These are phyloP conservation scores for Garrulus glandarius DNA, from an alignment of 2,797 vertebrate species.

Conservation along the genomic window DNA sequence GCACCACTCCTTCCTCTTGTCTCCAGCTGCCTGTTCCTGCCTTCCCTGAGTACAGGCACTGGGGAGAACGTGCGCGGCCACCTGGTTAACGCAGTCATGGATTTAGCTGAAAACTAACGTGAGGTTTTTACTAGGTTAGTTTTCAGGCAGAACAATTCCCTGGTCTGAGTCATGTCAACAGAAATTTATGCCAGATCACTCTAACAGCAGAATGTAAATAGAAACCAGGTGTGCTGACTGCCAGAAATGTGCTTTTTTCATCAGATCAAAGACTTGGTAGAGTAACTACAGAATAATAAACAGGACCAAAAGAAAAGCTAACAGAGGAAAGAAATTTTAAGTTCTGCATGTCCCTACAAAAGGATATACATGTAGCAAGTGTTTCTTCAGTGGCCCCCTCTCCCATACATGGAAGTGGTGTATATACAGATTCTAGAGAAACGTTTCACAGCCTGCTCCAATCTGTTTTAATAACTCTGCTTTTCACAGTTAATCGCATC, in stretches of 20 bases:
- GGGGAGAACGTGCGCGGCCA: neutral
- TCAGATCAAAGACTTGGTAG: neutral
- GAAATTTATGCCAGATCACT: neutral
- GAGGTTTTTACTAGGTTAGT: neutral
- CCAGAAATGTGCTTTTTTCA: neutral
- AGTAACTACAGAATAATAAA: neutral
- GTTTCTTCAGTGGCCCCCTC: neutral
- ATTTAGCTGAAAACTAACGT: neutral
- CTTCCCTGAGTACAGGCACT: neutral
- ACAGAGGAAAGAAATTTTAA: neutral
- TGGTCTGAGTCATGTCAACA: neutral
- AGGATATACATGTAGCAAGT: neutral
- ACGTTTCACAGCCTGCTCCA: neutral
- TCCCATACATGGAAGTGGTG: neutral
- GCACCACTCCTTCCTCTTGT: neutral
- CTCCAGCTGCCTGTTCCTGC: neutral
- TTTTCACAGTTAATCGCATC: neutral
- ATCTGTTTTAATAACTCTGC: neutral
- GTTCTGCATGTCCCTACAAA: neutral
- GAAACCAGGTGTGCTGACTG: neutral
- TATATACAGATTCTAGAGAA: neutral
- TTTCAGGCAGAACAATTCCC: neutral
- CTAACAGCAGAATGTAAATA: neutral
- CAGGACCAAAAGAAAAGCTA: neutral
- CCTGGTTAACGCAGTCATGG: accelerated